Conservation (phyloP, 2,113 vertebrate species). For the Carlito syrichta region DNA sequence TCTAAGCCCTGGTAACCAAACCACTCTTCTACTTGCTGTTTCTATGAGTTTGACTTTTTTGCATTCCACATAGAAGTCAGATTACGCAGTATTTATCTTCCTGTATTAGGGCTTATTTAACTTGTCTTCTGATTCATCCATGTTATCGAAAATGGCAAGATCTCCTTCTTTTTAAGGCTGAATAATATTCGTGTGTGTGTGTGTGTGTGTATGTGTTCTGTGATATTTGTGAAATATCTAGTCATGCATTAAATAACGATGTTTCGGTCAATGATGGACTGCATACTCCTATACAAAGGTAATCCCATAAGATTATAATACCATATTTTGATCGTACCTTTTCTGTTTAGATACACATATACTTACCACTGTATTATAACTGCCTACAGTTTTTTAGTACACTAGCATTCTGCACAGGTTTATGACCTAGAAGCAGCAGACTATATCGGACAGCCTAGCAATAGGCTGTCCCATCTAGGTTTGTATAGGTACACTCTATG, state of each 20-base stretch:
- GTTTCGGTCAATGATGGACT: background rate
- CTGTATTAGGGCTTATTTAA: background rate
- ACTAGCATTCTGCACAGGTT: background rate
- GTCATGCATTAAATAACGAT: too few relatives aligned
- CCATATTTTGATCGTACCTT: background rate
- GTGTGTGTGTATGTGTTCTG: background rate
- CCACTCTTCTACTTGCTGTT: background rate
- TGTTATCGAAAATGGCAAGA: background rate
- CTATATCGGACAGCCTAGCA: background rate
- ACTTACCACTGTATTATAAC: background rate
- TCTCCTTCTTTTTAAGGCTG: background rate
- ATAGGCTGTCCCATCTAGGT: background rate
- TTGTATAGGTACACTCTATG: background rate
- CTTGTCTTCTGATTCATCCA: background rate
- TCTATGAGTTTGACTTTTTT: background rate
- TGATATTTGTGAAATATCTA: background rate
- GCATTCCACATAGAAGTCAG: background rate
- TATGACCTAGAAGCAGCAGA: background rate
- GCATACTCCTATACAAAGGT: background rate
- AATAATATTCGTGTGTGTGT: background rate
- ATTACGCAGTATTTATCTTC: background rate
- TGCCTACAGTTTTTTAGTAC: background rate
- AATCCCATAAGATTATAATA: background rate
- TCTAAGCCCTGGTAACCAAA: background rate
- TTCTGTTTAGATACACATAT: background rate